phyloP scores from a whole-genome alignment of 2,797 vertebrate genomes.

The Garrulus glandarius region DNA sequence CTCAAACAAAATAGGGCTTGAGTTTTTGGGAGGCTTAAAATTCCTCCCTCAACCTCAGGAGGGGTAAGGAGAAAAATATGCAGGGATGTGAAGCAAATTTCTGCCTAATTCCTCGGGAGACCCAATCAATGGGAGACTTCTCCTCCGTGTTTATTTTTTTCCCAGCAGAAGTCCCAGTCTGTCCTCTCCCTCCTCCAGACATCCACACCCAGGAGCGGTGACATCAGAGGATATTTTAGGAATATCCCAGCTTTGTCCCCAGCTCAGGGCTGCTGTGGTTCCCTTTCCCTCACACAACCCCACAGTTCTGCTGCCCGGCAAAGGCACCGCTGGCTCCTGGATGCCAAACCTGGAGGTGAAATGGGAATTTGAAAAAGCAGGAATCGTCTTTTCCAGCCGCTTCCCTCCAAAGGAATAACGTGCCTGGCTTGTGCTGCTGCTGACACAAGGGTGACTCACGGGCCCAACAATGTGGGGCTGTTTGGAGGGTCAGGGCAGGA shows the following conservation, averaged over 20 bases:
- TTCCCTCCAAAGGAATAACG: slow-evolving; percentile 52
- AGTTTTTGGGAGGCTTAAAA: slow-evolving; percentile 16
- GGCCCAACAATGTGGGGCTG: slow-evolving; percentile 57
- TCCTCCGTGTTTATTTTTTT: slow-evolving; percentile 33
- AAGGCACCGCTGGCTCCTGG: slow-evolving; percentile 19
- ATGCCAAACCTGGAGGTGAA: slow-evolving; percentile 48
- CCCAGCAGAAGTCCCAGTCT: slow-evolving; percentile 23
- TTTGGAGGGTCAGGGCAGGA: slow-evolving; percentile 59
- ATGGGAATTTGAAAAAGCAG: slow-evolving; percentile 13
- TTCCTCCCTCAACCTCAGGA: slow-evolving; percentile 16
- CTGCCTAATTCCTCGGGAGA: slow-evolving; percentile 9
- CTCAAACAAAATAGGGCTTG: neutral
- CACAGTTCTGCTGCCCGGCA: neutral
- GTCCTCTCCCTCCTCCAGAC: slow-evolving; percentile 18
- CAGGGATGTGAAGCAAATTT: slow-evolving; percentile 7
- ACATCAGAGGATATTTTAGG: slow-evolving; percentile 59
- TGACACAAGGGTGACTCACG: slow-evolving; percentile 70
- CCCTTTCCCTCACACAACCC: slow-evolving; percentile 41
- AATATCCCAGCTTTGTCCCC: slow-evolving; percentile 1
- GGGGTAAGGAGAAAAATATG: slow-evolving; percentile 56
- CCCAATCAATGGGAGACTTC: slow-evolving; percentile 20
- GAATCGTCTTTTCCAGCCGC: slow-evolving; percentile 66
- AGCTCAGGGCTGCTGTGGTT: neutral
- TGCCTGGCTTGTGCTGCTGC: slow-evolving; percentile 57
- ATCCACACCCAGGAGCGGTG: slow-evolving; percentile 42